These are phyloP conservation scores for Iphiclides podalirius DNA, from an alignment of 2,888 invertebrate genomes.

Conservation along the genomic window DNA sequence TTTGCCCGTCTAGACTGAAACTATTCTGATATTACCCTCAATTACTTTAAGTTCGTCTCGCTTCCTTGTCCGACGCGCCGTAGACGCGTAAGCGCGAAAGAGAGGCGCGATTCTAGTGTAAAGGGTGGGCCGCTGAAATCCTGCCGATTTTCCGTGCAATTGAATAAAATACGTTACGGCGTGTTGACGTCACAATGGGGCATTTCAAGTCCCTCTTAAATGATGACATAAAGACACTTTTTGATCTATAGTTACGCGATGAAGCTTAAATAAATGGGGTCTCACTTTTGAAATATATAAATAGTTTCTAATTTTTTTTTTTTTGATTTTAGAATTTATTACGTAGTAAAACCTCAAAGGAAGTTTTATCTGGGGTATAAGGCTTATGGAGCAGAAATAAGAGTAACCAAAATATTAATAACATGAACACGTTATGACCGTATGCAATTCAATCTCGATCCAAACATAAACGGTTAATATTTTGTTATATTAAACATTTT, in stretches of 20 bases:
- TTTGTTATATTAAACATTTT: no score
- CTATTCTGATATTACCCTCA: conserved; percentile 69
- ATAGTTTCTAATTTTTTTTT: background rate
- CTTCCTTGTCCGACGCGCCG: conserved; percentile 39
- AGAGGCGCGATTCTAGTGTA: conserved; percentile 33
- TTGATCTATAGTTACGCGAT: conserved; percentile 6
- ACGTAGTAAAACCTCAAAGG: no score
- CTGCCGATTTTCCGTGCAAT: conserved; percentile 73
- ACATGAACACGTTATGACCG: no score
- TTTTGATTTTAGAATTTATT: no score
- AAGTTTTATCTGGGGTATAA: no score
- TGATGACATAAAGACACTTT: conserved; percentile 30
- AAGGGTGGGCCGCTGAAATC: conserved; percentile 60
- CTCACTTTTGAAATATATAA: background rate
- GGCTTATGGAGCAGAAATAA: no score
- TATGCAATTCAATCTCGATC: no score
- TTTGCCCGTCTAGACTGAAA: conserved; percentile 72
- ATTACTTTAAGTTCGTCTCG: conserved; percentile 52
- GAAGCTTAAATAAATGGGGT: background rate
- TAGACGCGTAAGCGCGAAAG: conserved; percentile 32
- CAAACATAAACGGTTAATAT: no score
- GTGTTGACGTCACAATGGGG: conserved; percentile 60
- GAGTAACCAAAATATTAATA: no score
- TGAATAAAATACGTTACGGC: conserved; percentile 71
- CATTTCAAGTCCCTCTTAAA: conserved; percentile 48